These are phyloP conservation scores for Conomelus anceps DNA, from an alignment of 2,888 invertebrate genomes.

Conservation along the genomic window DNA sequence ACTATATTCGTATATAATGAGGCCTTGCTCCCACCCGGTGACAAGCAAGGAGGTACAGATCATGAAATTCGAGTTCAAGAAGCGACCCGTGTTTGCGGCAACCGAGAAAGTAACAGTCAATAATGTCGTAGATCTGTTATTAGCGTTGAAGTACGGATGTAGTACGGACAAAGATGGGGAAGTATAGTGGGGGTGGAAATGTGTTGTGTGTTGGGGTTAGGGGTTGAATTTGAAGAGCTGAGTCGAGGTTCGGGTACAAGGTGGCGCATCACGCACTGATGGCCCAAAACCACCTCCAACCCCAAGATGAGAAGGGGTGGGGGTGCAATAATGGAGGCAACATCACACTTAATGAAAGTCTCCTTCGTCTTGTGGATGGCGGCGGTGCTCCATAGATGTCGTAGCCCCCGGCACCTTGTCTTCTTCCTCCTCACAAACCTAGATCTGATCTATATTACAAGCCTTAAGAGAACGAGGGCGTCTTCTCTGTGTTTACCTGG, in stretches of 20 bases:
- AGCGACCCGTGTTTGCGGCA: too few relatives aligned
- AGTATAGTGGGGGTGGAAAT: not conserved
- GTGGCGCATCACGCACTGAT: not conserved
- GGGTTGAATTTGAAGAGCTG: not conserved
- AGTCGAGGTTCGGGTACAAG: not conserved
- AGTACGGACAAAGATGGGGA: not conserved
- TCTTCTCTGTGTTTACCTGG: not conserved
- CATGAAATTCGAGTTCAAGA: too few relatives aligned
- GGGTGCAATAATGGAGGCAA: not conserved
- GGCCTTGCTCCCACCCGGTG: too few relatives aligned
- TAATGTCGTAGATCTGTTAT: not conserved
- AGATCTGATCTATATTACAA: not conserved
- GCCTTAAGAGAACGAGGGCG: not conserved
- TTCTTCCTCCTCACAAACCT: not conserved
- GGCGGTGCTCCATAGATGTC: not conserved
- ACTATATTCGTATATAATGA: too few relatives aligned
- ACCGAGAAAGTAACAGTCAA: not conserved
- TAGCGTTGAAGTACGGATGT: not conserved
- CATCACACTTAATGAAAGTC: not conserved
- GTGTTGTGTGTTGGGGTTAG: not conserved
- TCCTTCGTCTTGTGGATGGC: not conserved
- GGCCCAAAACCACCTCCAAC: not conserved
- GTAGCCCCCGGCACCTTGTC: not conserved
- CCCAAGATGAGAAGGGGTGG: not conserved
- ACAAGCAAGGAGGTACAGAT: too few relatives aligned